phyloP scores from a whole-genome alignment of 2,888 invertebrate genomes.

The Stenurella melanura region DNA sequence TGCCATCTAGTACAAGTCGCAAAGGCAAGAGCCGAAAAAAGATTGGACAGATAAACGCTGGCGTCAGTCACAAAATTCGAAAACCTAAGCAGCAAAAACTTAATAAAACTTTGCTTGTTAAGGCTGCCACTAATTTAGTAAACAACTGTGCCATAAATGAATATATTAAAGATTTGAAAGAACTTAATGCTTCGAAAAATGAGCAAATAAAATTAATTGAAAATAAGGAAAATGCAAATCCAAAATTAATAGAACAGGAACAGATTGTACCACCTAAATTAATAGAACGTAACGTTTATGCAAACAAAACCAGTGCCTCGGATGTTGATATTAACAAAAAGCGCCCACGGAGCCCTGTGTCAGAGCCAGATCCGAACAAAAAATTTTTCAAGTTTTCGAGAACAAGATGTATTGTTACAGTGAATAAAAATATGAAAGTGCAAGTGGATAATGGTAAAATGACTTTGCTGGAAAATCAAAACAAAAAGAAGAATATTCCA shows the following conservation, averaged over 20 bases:
- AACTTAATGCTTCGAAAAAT: constrained; percentile 49
- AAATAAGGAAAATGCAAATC: constrained; percentile 49
- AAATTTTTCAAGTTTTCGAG: constrained; percentile 73
- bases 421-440: constrained; percentile 71
- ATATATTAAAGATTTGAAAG: constrained; percentile 56
- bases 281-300: background rate
- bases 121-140: constrained; percentile 64
- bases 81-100: constrained; percentile 76
- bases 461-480: constrained; percentile 55
- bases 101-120: constrained; percentile 58
- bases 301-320: background rate
- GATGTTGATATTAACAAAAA: constrained; percentile 32
- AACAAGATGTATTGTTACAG: constrained; percentile 66
- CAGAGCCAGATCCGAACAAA: constrained; percentile 61
- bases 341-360: constrained; percentile 40
- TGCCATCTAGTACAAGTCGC: constrained; percentile 36
- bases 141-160: constrained; percentile 64
- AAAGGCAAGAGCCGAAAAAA: constrained; percentile 43
- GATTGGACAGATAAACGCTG: constrained; percentile 79
- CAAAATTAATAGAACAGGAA: constrained; percentile 24
- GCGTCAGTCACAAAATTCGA: constrained; percentile 79
- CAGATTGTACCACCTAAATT: constrained; percentile 28
- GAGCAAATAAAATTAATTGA: constrained; percentile 41
- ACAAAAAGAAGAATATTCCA: constrained; percentile 29
- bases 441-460: constrained; percentile 68